phyloP scores from a whole-genome alignment of 2,113 vertebrate genomes.

The Neopipo cinnamomea region DNA sequence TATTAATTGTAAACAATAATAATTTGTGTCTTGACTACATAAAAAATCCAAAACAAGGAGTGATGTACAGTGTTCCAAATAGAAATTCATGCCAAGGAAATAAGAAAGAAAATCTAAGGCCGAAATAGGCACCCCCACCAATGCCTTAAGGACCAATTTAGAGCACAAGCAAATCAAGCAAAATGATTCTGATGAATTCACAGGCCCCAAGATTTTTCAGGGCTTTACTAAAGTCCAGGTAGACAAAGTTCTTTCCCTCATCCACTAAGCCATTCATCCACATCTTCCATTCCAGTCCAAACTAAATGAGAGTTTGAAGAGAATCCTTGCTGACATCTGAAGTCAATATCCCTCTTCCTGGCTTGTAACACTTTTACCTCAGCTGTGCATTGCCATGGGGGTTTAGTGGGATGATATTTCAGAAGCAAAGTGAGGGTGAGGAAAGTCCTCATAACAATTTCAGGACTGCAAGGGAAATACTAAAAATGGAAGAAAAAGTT shows the following conservation, averaged over 20 bases:
- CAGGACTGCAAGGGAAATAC: neutral
- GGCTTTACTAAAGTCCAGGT: neutral
- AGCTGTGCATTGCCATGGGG: neutral
- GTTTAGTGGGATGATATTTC: neutral
- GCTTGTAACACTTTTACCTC: neutral
- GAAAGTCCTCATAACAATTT: neutral
- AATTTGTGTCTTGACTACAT: neutral
- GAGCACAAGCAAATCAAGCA: neutral
- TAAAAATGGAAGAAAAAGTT: neutral
- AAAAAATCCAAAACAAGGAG: neutral
- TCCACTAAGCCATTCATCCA: neutral
- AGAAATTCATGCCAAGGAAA: neutral
- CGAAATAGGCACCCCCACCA: accelerated
- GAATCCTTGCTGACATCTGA: neutral
- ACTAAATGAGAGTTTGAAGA: neutral
- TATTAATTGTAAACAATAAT: neutral
- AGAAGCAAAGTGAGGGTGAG: neutral
- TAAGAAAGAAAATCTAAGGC: neutral
- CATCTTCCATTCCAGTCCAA: neutral
- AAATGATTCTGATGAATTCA: neutral
- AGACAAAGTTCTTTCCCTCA: neutral
- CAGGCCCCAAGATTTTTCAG: neutral
- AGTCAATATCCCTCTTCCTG: neutral
- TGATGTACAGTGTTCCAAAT: neutral
- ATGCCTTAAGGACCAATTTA: neutral